phyloP scores from a whole-genome alignment of 2,888 invertebrate genomes.

The Mayetiola destructor region DNA sequence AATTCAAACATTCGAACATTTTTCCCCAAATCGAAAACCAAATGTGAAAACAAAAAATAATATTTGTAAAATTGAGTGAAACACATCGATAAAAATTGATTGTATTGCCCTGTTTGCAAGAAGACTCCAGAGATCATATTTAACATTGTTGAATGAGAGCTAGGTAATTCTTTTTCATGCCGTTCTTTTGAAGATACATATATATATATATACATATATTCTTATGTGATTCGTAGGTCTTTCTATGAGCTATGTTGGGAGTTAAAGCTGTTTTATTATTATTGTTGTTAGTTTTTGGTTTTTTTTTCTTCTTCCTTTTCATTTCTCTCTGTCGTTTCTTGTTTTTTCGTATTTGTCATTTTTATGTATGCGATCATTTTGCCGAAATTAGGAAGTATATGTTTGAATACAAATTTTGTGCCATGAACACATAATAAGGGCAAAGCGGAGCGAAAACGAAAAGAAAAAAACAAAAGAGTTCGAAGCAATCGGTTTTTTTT shows the following conservation, averaged over 20 bases:
- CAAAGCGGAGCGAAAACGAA: background rate
- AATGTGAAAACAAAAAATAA: no score
- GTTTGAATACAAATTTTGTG: constrained; percentile 11
- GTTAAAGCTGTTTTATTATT: background rate
- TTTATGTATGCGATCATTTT: background rate
- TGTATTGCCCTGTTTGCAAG: no score
- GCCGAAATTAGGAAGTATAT: constrained; percentile 10
- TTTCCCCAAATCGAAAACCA: no score
- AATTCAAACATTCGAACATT: no score
- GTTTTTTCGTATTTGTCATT: background rate
- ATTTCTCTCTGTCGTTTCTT: background rate
- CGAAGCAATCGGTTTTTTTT: background rate
- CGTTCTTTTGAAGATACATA: no score
- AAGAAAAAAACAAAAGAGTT: constrained; percentile 11
- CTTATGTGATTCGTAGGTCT: constrained; percentile 3
- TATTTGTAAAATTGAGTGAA: no score
- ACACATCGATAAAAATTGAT: no score
- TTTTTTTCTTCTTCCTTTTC: background rate
- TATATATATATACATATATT: no score
- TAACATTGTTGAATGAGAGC: no score
- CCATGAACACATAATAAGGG: background rate
- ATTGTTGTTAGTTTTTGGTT: constrained; percentile 1
- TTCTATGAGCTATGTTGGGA: background rate
- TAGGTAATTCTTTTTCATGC: no score
- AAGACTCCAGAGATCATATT: no score